Base-by-base conservation (phyloP, 2,797 vertebrate species). In the Sebastes aleutianus region DNA sequence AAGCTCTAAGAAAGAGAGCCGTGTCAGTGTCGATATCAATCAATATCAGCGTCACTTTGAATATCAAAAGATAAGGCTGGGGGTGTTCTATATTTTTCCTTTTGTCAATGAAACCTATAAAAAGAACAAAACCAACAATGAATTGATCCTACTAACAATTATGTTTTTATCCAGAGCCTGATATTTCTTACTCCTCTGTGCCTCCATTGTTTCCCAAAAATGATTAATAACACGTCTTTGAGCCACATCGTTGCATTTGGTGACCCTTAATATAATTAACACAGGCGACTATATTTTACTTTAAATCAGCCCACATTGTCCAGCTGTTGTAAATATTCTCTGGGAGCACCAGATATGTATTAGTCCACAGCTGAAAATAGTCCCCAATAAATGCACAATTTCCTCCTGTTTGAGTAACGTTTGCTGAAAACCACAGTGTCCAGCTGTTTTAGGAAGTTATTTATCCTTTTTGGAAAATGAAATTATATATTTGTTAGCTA, bases 1-100 rank as follows among this genome's bases (percentile, higher is more conserved):
- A 29, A 76, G 34, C 74, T 81, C 68, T 80, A 31, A 78, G 58
- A 70, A 24, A 58, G 47, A 75, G 24, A 78, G 39, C 39, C 0
- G 39, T 18, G 31, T 18, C 26, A 16, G n/a, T 32, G 6, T 76
- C 39, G 22, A 22, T 59, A 53, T 76, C 8, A 76, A 61, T 70
- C 67, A 56, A 34, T 57, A 7, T 54, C 13, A 34, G 4, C 20
- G 22, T 20, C 31, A 18, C 4, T 53, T 69, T 13, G 39, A 26
- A 20, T 70, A 61, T 76, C 53, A 2, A 66, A 58, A 27, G 24
- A 67, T 56, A 26, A 18, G 34, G 14, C 26, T 50, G 16, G 31
- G 11, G 20, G 27, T 39, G 4, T 5, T 56, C 4, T 5, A 2
- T 53, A 10, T 34, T 70, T 39, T 67, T 50, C 27, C 5, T 12